phyloP scores from a whole-genome alignment of 2,113 vertebrate genomes.

The Eclectus roratus region DNA sequence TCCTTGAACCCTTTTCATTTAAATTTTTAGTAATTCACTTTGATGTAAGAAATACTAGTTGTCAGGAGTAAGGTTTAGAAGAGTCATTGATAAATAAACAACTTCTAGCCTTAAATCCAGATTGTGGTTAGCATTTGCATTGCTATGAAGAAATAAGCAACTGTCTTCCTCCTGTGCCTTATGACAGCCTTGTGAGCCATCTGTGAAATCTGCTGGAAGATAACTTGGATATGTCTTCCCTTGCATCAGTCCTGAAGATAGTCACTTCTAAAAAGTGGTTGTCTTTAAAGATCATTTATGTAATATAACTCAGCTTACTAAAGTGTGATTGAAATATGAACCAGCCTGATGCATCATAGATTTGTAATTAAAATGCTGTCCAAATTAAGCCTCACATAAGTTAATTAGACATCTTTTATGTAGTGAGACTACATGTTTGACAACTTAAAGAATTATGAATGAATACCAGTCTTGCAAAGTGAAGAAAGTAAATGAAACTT shows the following conservation, averaged over 20 bases:
- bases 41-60: neutral
- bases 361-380: neutral
- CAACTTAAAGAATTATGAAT: neutral
- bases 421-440: neutral
- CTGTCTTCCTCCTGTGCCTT: neutral
- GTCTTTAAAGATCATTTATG: conserved; percentile 7
- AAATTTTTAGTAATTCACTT: neutral
- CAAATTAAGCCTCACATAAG: neutral
- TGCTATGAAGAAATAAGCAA: neutral
- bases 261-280: neutral
- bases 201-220: conserved; percentile 38
- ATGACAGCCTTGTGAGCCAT: conserved; percentile 26
- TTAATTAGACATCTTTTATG: neutral
- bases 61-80: neutral
- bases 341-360: neutral
- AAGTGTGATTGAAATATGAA: neutral
- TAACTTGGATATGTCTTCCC: neutral
- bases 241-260: neutral
- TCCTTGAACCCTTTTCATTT: neutral
- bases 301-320: neutral
- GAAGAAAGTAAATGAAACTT: neutral
- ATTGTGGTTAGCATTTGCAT: neutral
- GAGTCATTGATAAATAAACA: neutral
- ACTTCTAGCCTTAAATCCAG: neutral
- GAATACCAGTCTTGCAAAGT: neutral